A percentile compares a stretch with the other conserved stretches of the same genome.
Evolutionary conservation across 2,888 invertebrate genomes (phyloP).

Genomic region (Pomacea canaliculata): DNA sequence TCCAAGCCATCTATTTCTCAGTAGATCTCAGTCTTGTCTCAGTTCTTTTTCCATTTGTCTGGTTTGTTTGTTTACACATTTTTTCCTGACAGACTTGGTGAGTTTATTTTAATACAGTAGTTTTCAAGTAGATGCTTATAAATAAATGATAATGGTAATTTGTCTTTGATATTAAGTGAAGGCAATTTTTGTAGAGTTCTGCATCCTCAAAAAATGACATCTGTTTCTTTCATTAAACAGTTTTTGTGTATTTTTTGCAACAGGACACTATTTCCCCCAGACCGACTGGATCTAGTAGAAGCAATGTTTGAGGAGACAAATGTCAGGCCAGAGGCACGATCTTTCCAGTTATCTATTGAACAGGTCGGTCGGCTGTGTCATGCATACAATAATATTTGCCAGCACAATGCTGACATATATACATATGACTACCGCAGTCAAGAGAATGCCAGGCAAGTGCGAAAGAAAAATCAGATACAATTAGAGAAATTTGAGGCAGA

Average conservation of each 20-base stretch:
- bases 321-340: constrained; percentile 78
- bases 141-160: too few relatives aligned
- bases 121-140: too few relatives aligned
- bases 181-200: too few relatives aligned
- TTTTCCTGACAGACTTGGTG: too few relatives aligned
- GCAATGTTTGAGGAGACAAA: constrained; percentile 81
- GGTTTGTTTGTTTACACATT: too few relatives aligned
- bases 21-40: too few relatives aligned
- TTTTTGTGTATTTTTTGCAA: constrained; percentile 14
- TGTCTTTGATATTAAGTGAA: too few relatives aligned
- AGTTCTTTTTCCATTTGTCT: too few relatives aligned
- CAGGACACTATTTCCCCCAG: constrained; percentile 82
- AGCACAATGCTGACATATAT: constrained; percentile 64
- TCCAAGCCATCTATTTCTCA: too few relatives aligned
- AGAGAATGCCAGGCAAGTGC: constrained; percentile 40
- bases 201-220: too few relatives aligned
- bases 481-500: constrained; percentile 25
- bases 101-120: too few relatives aligned
- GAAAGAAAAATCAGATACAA: constrained; percentile 24
- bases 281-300: constrained; percentile 77
- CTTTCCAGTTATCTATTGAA: constrained; percentile 82
- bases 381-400: constrained; percentile 81
- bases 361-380: constrained; percentile 84
- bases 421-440: constrained; percentile 79
- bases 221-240: too few relatives aligned